Base-by-base conservation (phyloP, 2,888 invertebrate species). In the Monoplex corrugatus region DNA sequence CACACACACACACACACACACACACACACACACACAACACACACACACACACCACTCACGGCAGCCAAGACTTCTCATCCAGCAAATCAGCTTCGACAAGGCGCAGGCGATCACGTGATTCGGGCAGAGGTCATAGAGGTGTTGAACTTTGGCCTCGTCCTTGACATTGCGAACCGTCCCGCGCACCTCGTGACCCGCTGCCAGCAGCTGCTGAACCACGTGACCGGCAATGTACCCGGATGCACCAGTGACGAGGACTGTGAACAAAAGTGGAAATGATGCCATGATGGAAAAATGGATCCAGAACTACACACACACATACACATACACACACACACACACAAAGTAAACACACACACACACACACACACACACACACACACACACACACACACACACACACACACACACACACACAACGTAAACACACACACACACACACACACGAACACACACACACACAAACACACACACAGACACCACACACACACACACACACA, bases 161-260 rank as follows among this genome's bases (percentile, higher is more conserved):
- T 95, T 91, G 84, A 95, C 90, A 89, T 91, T 94, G 38, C 96
- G 93, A 5, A 96, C 96, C 5, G 96, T 96, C 57, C 96, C 97
- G 57, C 96, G 93, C 1, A 96, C 96, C 44, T 91, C 90, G 92
- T 96, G 96, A 2, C 96, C 96, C 82, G 94, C 94, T 87, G 95
- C 94, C 87, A 95, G 95, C 32, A 96, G 94, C 89, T 94, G 94
- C 90, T 96, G 94, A 28, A 96, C 95, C 88, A 96, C 95, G 91
- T 96, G 96, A 16, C 95, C 93, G 40, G 96, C 96, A 68, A 97
- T 92, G 92, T 95, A 97, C 57, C 97, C 96, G 35, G 96, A 95
- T 1, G 96, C 96, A 40, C 96, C 97, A 38, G 96, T 96, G 83
- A 97, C 96, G 72, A 97, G 93, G 72, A 97, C 96, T 35, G 43